Evolutionary conservation across 1,140 invertebrate genomes (phyloP).

Genomic region (Aphidius ervi): DNA sequence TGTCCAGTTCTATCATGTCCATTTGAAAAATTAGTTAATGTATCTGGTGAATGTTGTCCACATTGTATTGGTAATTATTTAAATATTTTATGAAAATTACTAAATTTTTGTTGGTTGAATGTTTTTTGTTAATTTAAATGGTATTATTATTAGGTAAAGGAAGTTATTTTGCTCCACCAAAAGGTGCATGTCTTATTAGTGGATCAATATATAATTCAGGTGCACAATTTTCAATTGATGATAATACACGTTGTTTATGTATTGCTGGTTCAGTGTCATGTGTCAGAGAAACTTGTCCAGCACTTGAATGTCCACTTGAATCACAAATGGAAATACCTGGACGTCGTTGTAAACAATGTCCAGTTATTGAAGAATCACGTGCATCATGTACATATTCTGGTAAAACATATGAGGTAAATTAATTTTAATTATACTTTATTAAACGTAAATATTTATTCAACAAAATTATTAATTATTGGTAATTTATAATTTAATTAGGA

Average conservation of each 20-base stretch:
- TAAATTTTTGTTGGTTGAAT: background rate
- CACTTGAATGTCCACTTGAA: slow-evolving; percentile 72
- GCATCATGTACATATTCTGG: slow-evolving; percentile 63
- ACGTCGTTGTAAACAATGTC: slow-evolving; percentile 75
- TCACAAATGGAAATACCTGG: slow-evolving; percentile 62
- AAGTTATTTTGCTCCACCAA: slow-evolving; percentile 46
- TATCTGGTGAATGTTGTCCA: slow-evolving; percentile 79
- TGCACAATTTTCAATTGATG: slow-evolving; percentile 63
- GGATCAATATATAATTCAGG: slow-evolving; percentile 60
- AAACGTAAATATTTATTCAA: too few species aligned
- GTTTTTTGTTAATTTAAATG: background rate
- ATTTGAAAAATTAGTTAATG: slow-evolving; percentile 59
- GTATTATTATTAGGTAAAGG: slow-evolving; percentile 33
- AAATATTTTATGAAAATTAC: too few species aligned
- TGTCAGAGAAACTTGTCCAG: slow-evolving; percentile 71
- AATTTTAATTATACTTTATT: too few species aligned
- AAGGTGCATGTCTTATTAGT: slow-evolving; percentile 63
- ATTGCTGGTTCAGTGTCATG: slow-evolving; percentile 73
- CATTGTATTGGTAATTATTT: slow-evolving; percentile 61
- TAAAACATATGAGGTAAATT: slow-evolving; percentile 60
- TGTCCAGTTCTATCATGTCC: slow-evolving; percentile 82
- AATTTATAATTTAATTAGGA: slow-evolving; percentile 54
- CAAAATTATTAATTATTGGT: too few species aligned
- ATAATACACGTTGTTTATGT: slow-evolving; percentile 81
- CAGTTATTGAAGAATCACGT: slow-evolving; percentile 58